These are phyloP conservation scores for Amorpha juglandis DNA, from an alignment of 2,888 invertebrate species.

Conservation along the genomic window DNA sequence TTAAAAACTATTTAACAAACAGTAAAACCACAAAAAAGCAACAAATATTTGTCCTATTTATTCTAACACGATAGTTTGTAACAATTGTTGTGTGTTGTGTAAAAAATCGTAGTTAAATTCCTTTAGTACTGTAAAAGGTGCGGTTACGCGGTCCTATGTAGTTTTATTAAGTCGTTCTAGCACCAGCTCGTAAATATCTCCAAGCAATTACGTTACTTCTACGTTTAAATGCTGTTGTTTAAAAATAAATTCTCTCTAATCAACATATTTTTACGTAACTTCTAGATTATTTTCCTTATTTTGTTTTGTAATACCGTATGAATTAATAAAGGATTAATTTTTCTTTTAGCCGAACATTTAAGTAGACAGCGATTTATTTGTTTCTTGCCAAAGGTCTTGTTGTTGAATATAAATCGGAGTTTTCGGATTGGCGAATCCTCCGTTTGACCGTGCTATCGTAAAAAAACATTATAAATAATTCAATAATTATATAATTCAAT, in stretches of 20 bases:
- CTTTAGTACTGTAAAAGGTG: slow-evolving; percentile 59
- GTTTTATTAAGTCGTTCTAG: slow-evolving; percentile 79
- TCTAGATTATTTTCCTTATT: not conserved
- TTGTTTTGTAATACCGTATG: not conserved
- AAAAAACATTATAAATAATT: too few species aligned
- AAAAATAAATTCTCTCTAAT: slow-evolving; percentile 10
- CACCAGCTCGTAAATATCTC: slow-evolving; percentile 76
- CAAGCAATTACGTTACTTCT: slow-evolving; percentile 78
- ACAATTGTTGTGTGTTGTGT: not conserved
- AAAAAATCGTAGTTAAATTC: slow-evolving; percentile 7
- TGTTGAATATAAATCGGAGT: too few species aligned
- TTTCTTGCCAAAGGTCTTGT: too few species aligned
- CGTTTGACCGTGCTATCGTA: too few species aligned
- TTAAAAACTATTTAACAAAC: too few species aligned
- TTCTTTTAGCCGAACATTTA: too few species aligned
- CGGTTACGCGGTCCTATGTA: slow-evolving; percentile 65
- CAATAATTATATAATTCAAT: too few species aligned
- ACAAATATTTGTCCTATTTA: too few species aligned
- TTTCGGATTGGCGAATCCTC: too few species aligned
- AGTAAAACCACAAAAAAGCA: too few species aligned
- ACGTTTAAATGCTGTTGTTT: slow-evolving; percentile 53
- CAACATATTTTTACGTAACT: slow-evolving; percentile 4
- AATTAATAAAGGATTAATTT: too few species aligned
- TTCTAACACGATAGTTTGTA: not conserved
- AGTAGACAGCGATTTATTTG: too few species aligned